Evolutionary conservation across 1,140 invertebrate species (phyloP), one percentile per base, ranked within the genome.

Genomic region (Acromyrmex echinatior): DNA sequence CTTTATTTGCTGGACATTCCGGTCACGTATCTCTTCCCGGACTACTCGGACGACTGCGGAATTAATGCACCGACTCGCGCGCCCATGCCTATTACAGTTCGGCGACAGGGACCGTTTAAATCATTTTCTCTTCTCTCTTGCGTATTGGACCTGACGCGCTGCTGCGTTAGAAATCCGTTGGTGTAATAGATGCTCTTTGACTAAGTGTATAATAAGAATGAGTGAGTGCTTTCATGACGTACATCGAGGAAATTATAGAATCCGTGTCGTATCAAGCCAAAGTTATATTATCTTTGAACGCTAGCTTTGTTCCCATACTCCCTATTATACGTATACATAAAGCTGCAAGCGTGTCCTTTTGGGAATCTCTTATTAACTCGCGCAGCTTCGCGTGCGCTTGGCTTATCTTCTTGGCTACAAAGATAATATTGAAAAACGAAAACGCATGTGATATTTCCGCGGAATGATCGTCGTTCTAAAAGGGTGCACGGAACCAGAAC

Each of bases 41-140:
- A 56, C 76, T 60, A 60, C 62, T 45, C 60, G 62, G 53, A 86
- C 85, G 65, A 80, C 76, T 81, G 45, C 63, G 76, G 85, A 81
- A 86, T 86, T 86, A 86, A 86, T 86, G 85, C 77, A 62, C 70
- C 25, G 70, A 35, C 68, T 68, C 31, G n/a, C 80, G 80, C 80
- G 80, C 60, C 56, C 39, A 51, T 21, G n/a, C 56, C 56, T 62
- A 74, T 62, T 74, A 51, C 71, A 18, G 62, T 31, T 81, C 60
- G 60, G 16, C 53, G 39, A 76, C 49, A n/a, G 39, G 35, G 25
- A 62, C 51, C 68, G 70, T 76, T 84, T 84, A 76, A 76, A 84
- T 84, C 58, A 84, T 74, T 84, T 82, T 74, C 31, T 16, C 53
- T 65, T 39, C 21, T 63, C 51, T 25, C 65, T 68, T 53, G 25